A percentile compares a stretch with the other conserved stretches of the same genome.
phyloP scores from a whole-genome alignment of 1,140 invertebrate species.

The Streblospio benedicti region DNA sequence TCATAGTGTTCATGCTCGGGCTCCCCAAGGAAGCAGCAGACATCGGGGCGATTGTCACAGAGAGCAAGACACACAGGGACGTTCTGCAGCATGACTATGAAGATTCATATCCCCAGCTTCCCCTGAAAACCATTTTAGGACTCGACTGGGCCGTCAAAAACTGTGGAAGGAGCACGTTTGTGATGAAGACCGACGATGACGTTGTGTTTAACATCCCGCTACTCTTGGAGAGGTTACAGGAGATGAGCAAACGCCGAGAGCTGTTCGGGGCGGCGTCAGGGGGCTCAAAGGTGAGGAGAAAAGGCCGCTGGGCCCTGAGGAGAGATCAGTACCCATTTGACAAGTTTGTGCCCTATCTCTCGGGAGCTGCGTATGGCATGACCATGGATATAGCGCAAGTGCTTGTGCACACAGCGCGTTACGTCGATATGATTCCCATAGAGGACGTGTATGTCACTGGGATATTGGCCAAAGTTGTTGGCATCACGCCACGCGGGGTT shows the following conservation, averaged over 20 bases:
- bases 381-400: slow-evolving; percentile 20
- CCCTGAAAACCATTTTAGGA: slow-evolving; percentile 66
- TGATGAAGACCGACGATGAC: slow-evolving; percentile 85
- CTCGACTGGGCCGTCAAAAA: slow-evolving; percentile 62
- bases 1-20: too few species aligned
- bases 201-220: slow-evolving; percentile 62
- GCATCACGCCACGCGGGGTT: too few species aligned
- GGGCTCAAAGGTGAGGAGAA: slow-evolving; percentile 6
- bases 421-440: slow-evolving; percentile 32
- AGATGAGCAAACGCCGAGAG: background rate
- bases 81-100: slow-evolving; percentile 36
- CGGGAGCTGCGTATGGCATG: slow-evolving; percentile 37
- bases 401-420: slow-evolving; percentile 24
- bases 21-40: too few species aligned
- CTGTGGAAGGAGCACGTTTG: slow-evolving; percentile 58
- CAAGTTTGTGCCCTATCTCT: slow-evolving; percentile 30
- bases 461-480: slow-evolving; percentile 25
- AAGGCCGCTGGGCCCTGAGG: slow-evolving; percentile 31
- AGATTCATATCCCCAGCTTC: slow-evolving; percentile 41
- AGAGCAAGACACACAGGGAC: slow-evolving; percentile 23
- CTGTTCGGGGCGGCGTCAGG: slow-evolving; percentile 8
- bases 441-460: slow-evolving; percentile 51
- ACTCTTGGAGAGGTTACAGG: slow-evolving; percentile 35
- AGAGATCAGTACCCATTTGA: slow-evolving; percentile 27
- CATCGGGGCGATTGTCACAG: background rate